Percentiles rank a stretch among this genome's conserved stretches.
phyloP scores from a whole-genome alignment of 2,113 vertebrate species.

The Corythornis madagascariensis region DNA sequence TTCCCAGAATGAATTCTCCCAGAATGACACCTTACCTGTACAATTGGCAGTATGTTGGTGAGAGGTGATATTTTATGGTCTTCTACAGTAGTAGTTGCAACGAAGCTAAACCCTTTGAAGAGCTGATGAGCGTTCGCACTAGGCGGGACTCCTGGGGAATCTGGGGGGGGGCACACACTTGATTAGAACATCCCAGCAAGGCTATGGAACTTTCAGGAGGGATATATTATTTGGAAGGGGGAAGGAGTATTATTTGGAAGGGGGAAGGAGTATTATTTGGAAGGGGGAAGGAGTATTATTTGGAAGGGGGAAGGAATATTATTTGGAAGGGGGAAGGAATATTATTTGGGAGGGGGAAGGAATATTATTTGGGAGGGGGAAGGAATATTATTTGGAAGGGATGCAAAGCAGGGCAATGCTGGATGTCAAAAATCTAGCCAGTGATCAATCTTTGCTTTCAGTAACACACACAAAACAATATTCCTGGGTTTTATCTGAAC shows the following conservation, averaged over 20 bases:
- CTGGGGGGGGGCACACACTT: conserved; percentile 70
- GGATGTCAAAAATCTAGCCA: neutral
- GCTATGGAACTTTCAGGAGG: neutral
- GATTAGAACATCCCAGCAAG: conserved; percentile 15
- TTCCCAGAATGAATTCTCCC: neutral
- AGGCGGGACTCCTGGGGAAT: conserved; percentile 96
- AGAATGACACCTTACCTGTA: conserved; percentile 82
- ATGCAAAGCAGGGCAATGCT: neutral
- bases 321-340: too few species aligned
- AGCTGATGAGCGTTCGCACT: conserved; percentile 97
- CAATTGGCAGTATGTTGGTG: conserved; percentile 88
- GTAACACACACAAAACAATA: neutral
- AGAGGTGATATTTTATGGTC: conserved; percentile 90
- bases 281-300: too few species aligned
- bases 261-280: too few species aligned
- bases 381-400: neutral
- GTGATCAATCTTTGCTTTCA: neutral
- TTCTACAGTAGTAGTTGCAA: conserved; percentile 88
- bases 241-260: too few species aligned
- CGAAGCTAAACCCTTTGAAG: conserved; percentile 99
- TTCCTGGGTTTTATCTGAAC: neutral
- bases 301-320: too few species aligned
- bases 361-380: neutral
- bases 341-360: too few species aligned
- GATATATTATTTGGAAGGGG: too few species aligned